These are phyloP conservation scores for Eumeta japonica DNA, from an alignment of 1,140 invertebrate genomes.

Conservation along the genomic window DNA sequence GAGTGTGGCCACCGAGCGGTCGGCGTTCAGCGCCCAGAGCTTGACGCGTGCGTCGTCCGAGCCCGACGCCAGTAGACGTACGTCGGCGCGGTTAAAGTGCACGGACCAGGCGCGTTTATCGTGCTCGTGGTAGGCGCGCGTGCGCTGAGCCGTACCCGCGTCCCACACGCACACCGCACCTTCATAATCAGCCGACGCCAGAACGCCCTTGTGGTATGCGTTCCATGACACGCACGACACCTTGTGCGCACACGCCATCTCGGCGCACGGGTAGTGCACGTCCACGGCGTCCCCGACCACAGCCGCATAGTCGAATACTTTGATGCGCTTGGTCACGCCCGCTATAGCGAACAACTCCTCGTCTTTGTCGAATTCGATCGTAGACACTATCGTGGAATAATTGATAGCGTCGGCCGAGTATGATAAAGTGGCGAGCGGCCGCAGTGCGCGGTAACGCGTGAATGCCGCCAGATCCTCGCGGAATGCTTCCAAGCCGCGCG, in stretches of 20 bases:
- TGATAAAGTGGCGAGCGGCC: constrained; percentile 82
- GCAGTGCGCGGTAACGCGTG: constrained; percentile 77
- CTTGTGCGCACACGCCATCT: constrained; percentile 93
- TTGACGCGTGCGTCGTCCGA: constrained; percentile 95
- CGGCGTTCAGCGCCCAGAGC: constrained; percentile 86
- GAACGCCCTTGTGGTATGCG: constrained; percentile 83
- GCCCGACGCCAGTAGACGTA: constrained; percentile 87
- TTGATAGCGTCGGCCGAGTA: constrained; percentile 86
- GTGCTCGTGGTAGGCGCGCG: constrained; percentile 82
- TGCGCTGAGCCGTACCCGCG: constrained; percentile 74
- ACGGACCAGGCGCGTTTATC: constrained; percentile 97
- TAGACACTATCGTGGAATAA: constrained; percentile 91
- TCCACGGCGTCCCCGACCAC: constrained; percentile 84
- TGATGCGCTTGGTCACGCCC: constrained; percentile 93
- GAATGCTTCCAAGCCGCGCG: constrained; percentile 73
- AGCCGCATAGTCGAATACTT: constrained; percentile 87
- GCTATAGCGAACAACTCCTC: constrained; percentile 96
- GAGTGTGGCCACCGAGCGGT: constrained; percentile 76
- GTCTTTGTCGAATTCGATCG: constrained; percentile 96
- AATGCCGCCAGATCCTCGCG: constrained; percentile 87
- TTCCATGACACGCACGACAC: constrained; percentile 96
- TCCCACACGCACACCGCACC: constrained; percentile 94
- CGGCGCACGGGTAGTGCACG: constrained; percentile 89
- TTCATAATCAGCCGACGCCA: constrained; percentile 95
- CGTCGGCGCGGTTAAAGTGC: constrained; percentile 92